Evolutionary conservation across 2,113 vertebrate genomes (phyloP).

Genomic region (Sitta europaea): DNA sequence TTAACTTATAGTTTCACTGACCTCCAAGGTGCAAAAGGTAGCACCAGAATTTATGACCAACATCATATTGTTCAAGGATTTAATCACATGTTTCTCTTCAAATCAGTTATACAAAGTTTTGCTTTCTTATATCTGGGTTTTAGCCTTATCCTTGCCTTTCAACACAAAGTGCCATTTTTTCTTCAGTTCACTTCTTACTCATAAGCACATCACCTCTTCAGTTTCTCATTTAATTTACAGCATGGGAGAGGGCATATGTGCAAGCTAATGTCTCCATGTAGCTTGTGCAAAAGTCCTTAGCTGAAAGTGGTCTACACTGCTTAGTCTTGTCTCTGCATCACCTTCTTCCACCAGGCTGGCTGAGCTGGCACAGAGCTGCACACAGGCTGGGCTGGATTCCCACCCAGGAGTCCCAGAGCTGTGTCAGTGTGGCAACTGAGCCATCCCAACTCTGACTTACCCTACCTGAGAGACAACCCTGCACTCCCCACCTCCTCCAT

Average conservation of each 20-base stretch:
- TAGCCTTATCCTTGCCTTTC: not conserved
- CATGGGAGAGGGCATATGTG: not conserved
- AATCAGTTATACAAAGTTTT: not conserved
- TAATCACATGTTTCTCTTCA: not conserved
- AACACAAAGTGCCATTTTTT: not conserved
- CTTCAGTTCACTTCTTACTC: not conserved
- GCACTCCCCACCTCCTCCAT: not conserved
- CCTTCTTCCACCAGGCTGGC: not conserved
- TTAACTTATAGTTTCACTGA: not conserved
- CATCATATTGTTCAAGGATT: not conserved
- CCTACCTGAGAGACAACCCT: rapidly evolving
- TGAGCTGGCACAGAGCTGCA: not conserved
- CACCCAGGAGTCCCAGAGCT: not conserved
- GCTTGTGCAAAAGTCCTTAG: not conserved
- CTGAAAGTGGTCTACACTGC: not conserved
- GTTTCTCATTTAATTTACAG: not conserved
- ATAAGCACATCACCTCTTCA: not conserved
- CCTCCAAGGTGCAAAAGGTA: not conserved
- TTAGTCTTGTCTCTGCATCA: not conserved
- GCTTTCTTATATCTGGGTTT: not conserved
- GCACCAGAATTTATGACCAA: not conserved
- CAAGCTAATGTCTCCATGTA: not conserved
- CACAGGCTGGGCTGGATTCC: not conserved
- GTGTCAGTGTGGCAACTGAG: not conserved
- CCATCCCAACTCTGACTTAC: not conserved